A percentile compares a stretch with the other conserved stretches of the same genome.
Evolutionary conservation across 2,888 invertebrate species (phyloP).

Genomic region (Rhagonycha fulva): DNA sequence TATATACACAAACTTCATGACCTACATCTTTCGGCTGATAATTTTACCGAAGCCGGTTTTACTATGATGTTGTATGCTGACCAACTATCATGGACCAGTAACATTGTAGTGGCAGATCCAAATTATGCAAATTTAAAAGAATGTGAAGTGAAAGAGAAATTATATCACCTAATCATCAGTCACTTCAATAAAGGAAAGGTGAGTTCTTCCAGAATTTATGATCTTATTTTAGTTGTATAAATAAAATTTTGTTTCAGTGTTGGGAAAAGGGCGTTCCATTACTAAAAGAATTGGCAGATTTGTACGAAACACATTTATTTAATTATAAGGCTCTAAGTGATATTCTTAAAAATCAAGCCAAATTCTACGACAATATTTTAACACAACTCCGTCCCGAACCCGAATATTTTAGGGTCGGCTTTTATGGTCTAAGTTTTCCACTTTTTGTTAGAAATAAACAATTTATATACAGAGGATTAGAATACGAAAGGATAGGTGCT

Average conservation of each 20-base stretch:
- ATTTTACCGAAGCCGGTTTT: constrained; percentile 93
- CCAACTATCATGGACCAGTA: constrained; percentile 82
- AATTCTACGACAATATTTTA: constrained; percentile 89
- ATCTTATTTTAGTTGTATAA: too few relatives aligned
- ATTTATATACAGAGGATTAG: constrained; percentile 93
- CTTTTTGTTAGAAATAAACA: constrained; percentile 93
- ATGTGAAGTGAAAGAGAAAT: constrained; percentile 86
- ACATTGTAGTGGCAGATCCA: constrained; percentile 67
- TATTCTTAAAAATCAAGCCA: constrained; percentile 83
- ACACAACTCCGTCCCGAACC: constrained; percentile 88
- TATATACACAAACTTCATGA: constrained; percentile 96
- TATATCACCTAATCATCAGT: constrained; percentile 87
- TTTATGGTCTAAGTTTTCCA: constrained; percentile 91
- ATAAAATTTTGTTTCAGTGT: constrained; percentile 60
- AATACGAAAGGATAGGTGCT: constrained; percentile 92
- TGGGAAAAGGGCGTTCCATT: constrained; percentile 96
- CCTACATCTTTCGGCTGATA: constrained; percentile 87
- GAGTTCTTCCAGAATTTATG: constrained; percentile 23
- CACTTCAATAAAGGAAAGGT: constrained; percentile 95
- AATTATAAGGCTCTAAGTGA: constrained; percentile 88
- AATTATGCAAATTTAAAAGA: constrained; percentile 77
- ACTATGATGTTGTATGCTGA: constrained; percentile 93
- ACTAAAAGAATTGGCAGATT: constrained; percentile 83
- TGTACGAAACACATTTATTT: constrained; percentile 85
- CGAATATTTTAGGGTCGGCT: constrained; percentile 94